These are phyloP conservation scores for Drosophila kanekoi DNA, from an alignment of 2,888 invertebrate genomes.

Conservation along the genomic window DNA sequence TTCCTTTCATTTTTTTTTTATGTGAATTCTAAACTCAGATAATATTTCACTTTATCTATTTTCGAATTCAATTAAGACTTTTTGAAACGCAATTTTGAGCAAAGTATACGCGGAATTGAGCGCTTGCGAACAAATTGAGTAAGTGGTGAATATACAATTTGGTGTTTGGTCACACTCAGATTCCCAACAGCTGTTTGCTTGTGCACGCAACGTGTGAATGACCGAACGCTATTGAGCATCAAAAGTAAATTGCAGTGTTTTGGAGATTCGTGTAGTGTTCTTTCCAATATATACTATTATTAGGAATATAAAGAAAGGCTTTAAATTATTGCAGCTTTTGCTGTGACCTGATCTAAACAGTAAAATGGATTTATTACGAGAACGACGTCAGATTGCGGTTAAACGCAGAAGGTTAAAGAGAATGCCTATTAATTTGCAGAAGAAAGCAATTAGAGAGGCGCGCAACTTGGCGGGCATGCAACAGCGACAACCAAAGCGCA, in stretches of 20 bases:
- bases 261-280: too few species aligned
- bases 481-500: background rate
- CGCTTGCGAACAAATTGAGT: background rate
- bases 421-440: conserved; percentile 71
- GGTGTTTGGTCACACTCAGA: conserved; percentile 21
- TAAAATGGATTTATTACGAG: conserved; percentile 19
- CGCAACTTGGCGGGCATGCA: conserved; percentile 55
- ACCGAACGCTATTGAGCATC: background rate
- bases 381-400: conserved; percentile 3
- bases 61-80: too few species aligned
- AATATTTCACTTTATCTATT: too few species aligned
- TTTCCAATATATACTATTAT: background rate
- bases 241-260: background rate
- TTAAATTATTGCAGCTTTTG: background rate
- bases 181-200: conserved; percentile 26
- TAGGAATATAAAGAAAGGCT: background rate
- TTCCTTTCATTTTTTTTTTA: background rate
- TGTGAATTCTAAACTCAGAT: background rate
- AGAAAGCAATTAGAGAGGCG: conserved; percentile 66
- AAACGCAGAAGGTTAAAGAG: conserved; percentile 30
- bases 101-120: background rate
- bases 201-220: conserved; percentile 14
- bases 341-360: background rate
- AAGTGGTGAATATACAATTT: background rate
- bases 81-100: conserved; percentile 21